Evolutionary conservation across 2,888 invertebrate genomes (phyloP).

Genomic region (Matsumyia berberina): DNA sequence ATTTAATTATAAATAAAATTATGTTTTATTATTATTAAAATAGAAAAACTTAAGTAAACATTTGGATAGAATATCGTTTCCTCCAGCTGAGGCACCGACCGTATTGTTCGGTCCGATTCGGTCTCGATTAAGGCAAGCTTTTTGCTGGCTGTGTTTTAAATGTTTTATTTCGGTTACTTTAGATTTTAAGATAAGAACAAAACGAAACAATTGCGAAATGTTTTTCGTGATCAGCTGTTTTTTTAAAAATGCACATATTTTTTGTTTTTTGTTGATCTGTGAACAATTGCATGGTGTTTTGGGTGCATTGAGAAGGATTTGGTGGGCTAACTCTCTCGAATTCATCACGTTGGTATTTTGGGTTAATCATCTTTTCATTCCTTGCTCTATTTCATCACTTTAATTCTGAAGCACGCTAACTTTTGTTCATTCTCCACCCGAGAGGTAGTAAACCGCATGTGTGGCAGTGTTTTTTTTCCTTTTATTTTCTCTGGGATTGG

Average conservation of each 20-base stretch:
- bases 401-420: constrained; percentile 60
- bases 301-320: constrained; percentile 56
- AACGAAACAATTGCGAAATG: constrained; percentile 2
- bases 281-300: constrained; percentile 76
- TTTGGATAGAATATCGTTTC: constrained; percentile 77
- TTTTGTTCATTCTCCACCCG: constrained; percentile 30
- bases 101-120: constrained; percentile 68
- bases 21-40: constrained; percentile 69
- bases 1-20: constrained; percentile 22
- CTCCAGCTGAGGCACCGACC: constrained; percentile 65
- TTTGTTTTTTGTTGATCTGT: constrained; percentile 75
- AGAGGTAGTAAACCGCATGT: constrained; percentile 53
- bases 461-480: constrained; percentile 16
- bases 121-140: constrained; percentile 77
- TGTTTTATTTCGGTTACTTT: constrained; percentile 45
- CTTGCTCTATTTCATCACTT: constrained; percentile 40
- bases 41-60: constrained; percentile 75
- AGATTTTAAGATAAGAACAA: constrained; percentile 38
- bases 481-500: constrained; percentile 28
- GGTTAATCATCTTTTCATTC: constrained; percentile 47
- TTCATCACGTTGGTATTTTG: constrained; percentile 68
- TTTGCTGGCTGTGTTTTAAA: constrained; percentile 66
- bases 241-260: constrained; percentile 79
- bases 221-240: constrained; percentile 44
- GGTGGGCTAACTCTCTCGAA: constrained; percentile 40